Base-by-base conservation (phyloP, 2,113 vertebrate genomes). In the Carassius carassius region DNA sequence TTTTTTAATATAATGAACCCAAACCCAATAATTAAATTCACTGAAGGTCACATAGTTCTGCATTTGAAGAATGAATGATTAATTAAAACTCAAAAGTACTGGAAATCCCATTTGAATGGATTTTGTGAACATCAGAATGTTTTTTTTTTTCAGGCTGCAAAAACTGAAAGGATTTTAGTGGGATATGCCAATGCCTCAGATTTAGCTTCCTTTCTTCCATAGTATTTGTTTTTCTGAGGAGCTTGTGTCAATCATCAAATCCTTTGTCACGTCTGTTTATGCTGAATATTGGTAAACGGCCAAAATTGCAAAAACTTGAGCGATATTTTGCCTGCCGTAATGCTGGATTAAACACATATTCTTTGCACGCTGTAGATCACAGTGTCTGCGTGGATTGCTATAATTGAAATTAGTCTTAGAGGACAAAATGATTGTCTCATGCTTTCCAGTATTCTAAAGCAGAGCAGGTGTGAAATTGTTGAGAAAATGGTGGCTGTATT, bases 381-480 rank as follows among this genome's bases (percentile, higher is more conserved):
- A 47, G 32, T 5, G 16, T 17, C 11, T 47, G 44, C 13, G 6
- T 54, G 79, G n/a, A 60, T 49, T 9, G 5, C 51, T 16, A 14
- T 82, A 51, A 49, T 62, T 85, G 47, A 29, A 63, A 75, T 70
- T 65, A 37, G 47, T 87, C 70, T 85, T 41, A 73, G 83, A 51
- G 16, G 56, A 37, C 67, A 75, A 47, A 35, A 35, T 70, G 44
- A 69, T 72, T 82, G 78, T 79, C 54, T 63, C 77, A 56, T 23
- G n/a, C 5, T 49, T 10, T 47, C 60, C 10, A 23, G 41, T 37
- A 17, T 60, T 49, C 47, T 69, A 35, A 41, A 56, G 77, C 12
- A 63, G 44, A 76, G 69, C 77, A 5, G 78, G 78, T 87, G 78
- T 87, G 78, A 84, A 84, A 87, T 87, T 14, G 17, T 44, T 69